A percentile compares a stretch with the other conserved stretches of the same genome.
Conservation (phyloP, 2,888 invertebrate species). For the Rhagophthalmus giganteus region DNA sequence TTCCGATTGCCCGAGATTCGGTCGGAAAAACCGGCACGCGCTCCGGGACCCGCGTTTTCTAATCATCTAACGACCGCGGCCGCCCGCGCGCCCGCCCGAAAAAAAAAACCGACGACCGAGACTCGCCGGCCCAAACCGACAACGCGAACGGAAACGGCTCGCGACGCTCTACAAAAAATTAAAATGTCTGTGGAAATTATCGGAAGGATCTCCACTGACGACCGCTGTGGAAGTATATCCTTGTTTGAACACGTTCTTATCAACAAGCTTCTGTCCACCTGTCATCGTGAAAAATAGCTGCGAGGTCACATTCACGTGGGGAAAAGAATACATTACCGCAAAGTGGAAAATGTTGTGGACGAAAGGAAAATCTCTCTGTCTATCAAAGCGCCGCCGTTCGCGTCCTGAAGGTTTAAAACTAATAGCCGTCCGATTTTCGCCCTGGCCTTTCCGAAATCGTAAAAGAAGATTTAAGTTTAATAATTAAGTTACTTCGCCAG, state of each 20-base stretch:
- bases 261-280: slow-evolving; percentile 37
- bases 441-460: neutral
- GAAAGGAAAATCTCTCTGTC: slow-evolving; percentile 20
- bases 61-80: no score
- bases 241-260: slow-evolving; percentile 38
- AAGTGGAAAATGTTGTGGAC: slow-evolving; percentile 20
- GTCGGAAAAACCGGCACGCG: no score
- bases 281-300: slow-evolving; percentile 37
- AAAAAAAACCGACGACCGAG: no score
- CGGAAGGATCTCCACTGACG: slow-evolving; percentile 24
- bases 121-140: slow-evolving; percentile 17
- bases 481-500: neutral
- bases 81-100: no score
- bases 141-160: slow-evolving; percentile 7
- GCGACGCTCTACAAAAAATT: slow-evolving; percentile 13
- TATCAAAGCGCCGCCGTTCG: slow-evolving; percentile 10
- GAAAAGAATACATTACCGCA: slow-evolving; percentile 24
- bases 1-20: no score
- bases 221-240: slow-evolving; percentile 34
- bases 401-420: no score
- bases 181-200: slow-evolving; percentile 23
- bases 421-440: neutral
- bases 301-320: slow-evolving; percentile 32
- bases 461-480: neutral
- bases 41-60: no score